Evolutionary conservation across 2,888 invertebrate genomes (phyloP).

Genomic region (Euproctis similis): DNA sequence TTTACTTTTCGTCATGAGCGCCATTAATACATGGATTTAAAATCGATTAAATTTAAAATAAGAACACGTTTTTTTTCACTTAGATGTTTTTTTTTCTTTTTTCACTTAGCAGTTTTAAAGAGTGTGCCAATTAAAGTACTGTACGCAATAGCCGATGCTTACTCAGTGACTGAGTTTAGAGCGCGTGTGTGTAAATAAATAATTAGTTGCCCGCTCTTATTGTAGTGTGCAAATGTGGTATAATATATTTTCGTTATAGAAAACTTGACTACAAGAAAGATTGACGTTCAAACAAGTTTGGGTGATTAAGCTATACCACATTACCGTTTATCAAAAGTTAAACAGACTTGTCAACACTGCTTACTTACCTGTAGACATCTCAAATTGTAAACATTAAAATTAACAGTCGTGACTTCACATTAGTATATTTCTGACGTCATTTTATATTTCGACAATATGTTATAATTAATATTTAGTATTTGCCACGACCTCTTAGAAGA

Average conservation of each 20-base stretch:
- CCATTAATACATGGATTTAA: conserved; percentile 3
- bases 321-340: too few relatives aligned
- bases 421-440: neutral
- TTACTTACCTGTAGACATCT: too few relatives aligned
- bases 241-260: too few relatives aligned
- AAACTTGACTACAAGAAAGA: too few relatives aligned
- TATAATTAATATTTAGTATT: too few relatives aligned
- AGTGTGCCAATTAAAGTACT: conserved; percentile 37
- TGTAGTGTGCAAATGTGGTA: too few relatives aligned
- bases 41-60: conserved; percentile 1
- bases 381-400: conserved; percentile 3
- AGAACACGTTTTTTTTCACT: conserved; percentile 4
- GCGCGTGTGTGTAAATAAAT: conserved; percentile 47
- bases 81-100: conserved; percentile 23
- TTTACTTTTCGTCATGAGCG: conserved; percentile 47
- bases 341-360: too few relatives aligned
- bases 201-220: conserved; percentile 36
- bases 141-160: conserved; percentile 27
- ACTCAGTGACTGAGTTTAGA: conserved; percentile 20
- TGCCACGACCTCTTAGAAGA: too few relatives aligned
- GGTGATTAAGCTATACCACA: too few relatives aligned
- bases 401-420: conserved; percentile 6
- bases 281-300: too few relatives aligned
- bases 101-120: neutral
- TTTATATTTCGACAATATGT: too few relatives aligned